Conservation (phyloP, 1,140 invertebrate species). For the Ylistrum balloti region DNA sequence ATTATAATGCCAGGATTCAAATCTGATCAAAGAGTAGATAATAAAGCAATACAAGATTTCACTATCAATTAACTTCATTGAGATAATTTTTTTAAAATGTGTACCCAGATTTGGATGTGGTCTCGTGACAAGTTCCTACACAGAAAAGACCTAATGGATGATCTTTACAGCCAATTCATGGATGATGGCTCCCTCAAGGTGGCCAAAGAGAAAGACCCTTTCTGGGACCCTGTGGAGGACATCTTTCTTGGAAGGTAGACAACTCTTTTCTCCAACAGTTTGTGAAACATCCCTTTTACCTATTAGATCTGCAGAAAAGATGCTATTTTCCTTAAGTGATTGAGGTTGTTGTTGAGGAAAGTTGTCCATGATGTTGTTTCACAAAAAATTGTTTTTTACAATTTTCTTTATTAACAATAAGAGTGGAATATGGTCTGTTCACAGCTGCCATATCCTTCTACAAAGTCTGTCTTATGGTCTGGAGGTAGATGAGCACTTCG, state of each 20-base stretch:
- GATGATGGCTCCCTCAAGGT: slow-evolving; percentile 81
- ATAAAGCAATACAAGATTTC: too few relatives aligned
- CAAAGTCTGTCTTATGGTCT: slow-evolving; percentile 70
- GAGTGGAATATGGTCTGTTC: slow-evolving; percentile 48
- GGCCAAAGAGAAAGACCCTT: slow-evolving; percentile 69
- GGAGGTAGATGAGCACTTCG: slow-evolving; percentile 73
- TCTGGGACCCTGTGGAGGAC: slow-evolving; percentile 76
- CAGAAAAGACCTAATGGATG: slow-evolving; percentile 85
- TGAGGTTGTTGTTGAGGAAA: too few relatives aligned
- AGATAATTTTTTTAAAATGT: too few relatives aligned
- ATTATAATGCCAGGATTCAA: too few relatives aligned
- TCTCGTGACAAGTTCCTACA: slow-evolving; percentile 84
- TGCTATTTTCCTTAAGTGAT: too few relatives aligned
- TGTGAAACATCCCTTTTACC: too few relatives aligned
- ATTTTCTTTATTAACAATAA: too few relatives aligned
- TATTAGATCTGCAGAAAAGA: too few relatives aligned
- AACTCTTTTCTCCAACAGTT: background rate
- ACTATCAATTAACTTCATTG: too few relatives aligned
- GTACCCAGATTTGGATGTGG: slow-evolving; percentile 85
- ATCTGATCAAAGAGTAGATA: too few relatives aligned
- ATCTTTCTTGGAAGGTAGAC: slow-evolving; percentile 73
- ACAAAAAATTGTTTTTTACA: too few relatives aligned
- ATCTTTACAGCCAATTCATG: slow-evolving; percentile 85
- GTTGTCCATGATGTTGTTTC: too few relatives aligned
- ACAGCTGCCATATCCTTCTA: slow-evolving; percentile 72